Conservation (phyloP, 1,140 invertebrate species). For the Neotoxoptera formosana region DNA sequence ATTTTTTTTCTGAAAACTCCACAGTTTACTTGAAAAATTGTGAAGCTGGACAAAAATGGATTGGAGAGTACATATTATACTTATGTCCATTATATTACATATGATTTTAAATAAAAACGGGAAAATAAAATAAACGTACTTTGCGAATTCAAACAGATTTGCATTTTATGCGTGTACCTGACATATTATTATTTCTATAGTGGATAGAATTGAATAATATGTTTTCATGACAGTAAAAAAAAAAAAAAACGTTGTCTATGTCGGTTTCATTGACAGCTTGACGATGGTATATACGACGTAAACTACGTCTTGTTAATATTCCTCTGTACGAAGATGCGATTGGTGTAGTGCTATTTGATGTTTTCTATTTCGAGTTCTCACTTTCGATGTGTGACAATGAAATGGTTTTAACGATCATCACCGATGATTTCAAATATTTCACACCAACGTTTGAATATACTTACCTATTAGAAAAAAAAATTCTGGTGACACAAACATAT, state of each 20-base stretch:
- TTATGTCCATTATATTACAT: background rate
- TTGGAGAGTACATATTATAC: background rate
- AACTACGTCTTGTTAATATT: background rate
- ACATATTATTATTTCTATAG: background rate
- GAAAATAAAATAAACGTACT: background rate
- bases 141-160: slow-evolving; percentile 13
- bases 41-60: background rate
- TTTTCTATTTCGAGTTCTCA: background rate
- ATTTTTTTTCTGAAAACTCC: background rate
- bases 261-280: slow-evolving; percentile 10
- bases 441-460: background rate
- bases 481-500: background rate
- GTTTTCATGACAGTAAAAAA: background rate
- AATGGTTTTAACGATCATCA: background rate
- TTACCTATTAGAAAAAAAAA: background rate
- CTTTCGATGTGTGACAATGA: background rate
- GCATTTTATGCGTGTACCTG: background rate
- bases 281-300: background rate
- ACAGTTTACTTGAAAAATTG: background rate
- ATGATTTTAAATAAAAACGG: background rate
- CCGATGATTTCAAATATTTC: background rate
- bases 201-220: background rate
- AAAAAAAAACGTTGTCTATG: background rate
- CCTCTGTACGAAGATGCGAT: background rate
- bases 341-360: background rate